phyloP scores from a whole-genome alignment of 2,888 invertebrate species.

The Ceramica pisi region DNA sequence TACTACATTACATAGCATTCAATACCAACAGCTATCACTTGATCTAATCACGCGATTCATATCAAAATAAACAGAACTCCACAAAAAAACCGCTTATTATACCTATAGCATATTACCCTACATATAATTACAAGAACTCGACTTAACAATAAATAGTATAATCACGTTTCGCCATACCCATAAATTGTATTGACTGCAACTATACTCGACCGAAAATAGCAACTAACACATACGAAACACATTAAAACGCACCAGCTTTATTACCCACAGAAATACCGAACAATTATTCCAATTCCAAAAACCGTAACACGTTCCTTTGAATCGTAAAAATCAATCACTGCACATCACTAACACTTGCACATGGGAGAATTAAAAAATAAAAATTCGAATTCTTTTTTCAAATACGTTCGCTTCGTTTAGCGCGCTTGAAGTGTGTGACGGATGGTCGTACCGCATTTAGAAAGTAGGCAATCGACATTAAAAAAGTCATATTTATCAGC shows the following conservation, averaged over 20 bases:
- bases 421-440: slow-evolving; percentile 56
- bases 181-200: slow-evolving; percentile 26
- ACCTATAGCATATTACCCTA: slow-evolving; percentile 24
- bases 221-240: slow-evolving; percentile 14
- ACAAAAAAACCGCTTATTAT: neutral
- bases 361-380: slow-evolving; percentile 15
- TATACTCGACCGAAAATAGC: slow-evolving; percentile 26
- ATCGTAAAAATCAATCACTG: slow-evolving; percentile 38
- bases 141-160: slow-evolving; percentile 3
- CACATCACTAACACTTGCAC: slow-evolving; percentile 62
- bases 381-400: slow-evolving; percentile 39
- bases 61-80: neutral
- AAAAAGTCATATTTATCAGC: neutral
- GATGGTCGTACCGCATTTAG: slow-evolving; percentile 22
- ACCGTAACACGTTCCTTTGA: slow-evolving; percentile 38
- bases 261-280: slow-evolving; percentile 22
- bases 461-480: slow-evolving; percentile 29
- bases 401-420: slow-evolving; percentile 63
- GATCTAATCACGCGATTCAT: neutral
- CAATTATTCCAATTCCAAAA: slow-evolving; percentile 29
- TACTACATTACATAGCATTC: neutral
- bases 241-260: slow-evolving; percentile 30
- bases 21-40: neutral
- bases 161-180: slow-evolving; percentile 16
- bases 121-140: slow-evolving; percentile 1